These are phyloP conservation scores for Spodoptera litura DNA, from an alignment of 1,140 invertebrate species.

Conservation along the genomic window DNA sequence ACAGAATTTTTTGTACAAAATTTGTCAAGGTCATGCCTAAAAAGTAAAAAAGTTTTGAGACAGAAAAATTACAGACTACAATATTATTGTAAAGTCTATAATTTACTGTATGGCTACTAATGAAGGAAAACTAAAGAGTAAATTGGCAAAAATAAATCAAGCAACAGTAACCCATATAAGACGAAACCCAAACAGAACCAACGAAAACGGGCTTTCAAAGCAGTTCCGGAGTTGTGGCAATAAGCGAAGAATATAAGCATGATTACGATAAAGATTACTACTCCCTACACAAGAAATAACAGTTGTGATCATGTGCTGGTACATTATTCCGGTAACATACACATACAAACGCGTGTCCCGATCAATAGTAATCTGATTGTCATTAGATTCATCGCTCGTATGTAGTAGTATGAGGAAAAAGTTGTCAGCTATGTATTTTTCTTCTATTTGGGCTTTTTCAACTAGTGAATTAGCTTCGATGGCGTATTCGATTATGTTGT, in stretches of 20 bases:
- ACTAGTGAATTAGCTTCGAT: not conserved
- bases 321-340: constrained; percentile 28
- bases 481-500: too few relatives aligned
- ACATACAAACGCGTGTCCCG: constrained; percentile 13
- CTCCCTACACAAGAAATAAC: constrained; percentile 6
- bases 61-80: too few relatives aligned
- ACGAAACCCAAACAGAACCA: not conserved
- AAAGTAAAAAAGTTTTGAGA: too few relatives aligned
- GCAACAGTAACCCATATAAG: not conserved
- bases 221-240: not conserved
- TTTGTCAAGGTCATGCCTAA: too few relatives aligned
- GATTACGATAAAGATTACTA: constrained; percentile 23
- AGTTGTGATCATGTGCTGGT: not conserved
- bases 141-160: not conserved
- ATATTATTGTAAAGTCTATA: too few relatives aligned
- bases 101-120: too few relatives aligned
- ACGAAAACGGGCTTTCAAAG: not conserved
- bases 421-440: constrained; percentile 22
- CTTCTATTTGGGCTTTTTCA: not conserved
- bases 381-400: constrained; percentile 35
- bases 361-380: constrained; percentile 43
- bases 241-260: constrained; percentile 19
- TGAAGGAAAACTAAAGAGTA: too few relatives aligned
- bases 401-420: constrained; percentile 29
- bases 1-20: too few relatives aligned